Base-by-base conservation (phyloP, 1,140 invertebrate species). In the Scaptomyza pallida region DNA sequence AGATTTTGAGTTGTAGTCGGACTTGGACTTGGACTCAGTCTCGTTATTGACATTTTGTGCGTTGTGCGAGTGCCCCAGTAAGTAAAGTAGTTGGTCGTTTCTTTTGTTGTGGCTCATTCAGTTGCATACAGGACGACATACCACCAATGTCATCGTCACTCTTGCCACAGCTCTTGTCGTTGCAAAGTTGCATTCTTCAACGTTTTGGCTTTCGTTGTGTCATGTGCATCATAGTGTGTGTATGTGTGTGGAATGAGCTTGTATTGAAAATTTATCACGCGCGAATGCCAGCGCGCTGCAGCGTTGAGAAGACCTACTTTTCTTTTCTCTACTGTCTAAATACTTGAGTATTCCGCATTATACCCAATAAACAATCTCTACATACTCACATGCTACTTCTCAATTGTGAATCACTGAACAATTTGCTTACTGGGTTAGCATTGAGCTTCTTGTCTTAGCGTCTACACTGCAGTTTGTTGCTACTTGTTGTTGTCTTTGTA, bases 81-180 rank as follows among this genome's bases (percentile, higher is more conserved):
- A 72, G 63, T 65, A 78, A 57, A 61, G 71, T 48, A 77, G 26
- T 30, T 8, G 8, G n/a, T n/a, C n/a, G n/a, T n/a, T 30, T 73
- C 64, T 80, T 85, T 85, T 85, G 73, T 86, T 85, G 81, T 60
- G 73, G 76, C 74, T 81, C 69, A 80, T 77, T 86, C 76, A 70
- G 69, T 86, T 71, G 78, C 62, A 48, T 65, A 52, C 65, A 55
- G 54, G 45, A 23, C 37, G 45, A 43, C 51, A 13, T 16, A 33
- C 3, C 17, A 48, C 30, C 47, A 61, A 65, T 61, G 62, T 74
- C 73, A 33, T 47, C 59, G 45, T 61, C 55, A 48, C 64, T 61
- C 15, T 60, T 43, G 17, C 55, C 8, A 35, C 54, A 47, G 6
- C 33, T 37, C n/a, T 16, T 41, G 44, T 33, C 33, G 12, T 47